Evolutionary conservation across 2,113 vertebrate species (phyloP).

Genomic region (Mus musculus): GRCm39 chr14:61350501-61351000

Average conservation of each 20-base stretch:
- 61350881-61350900: not conserved
- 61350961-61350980: not conserved
- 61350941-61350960: not conserved
- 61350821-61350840: not conserved
- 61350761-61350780: not conserved
- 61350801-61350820: not conserved
- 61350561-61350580: not conserved
- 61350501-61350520: not conserved
- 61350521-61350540: not conserved
- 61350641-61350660: not conserved
- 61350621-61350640: not conserved
- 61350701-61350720: not conserved
- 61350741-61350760: not conserved
- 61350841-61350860: not conserved
- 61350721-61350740: not conserved
- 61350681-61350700: not conserved
- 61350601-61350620: not conserved
- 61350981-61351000: not conserved
- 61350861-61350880: not conserved
- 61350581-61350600: not conserved
- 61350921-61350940: not conserved
- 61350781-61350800: not conserved
- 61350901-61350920: not conserved
- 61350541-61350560: constrained; percentile 31
- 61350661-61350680: not conserved